Conservation (phyloP, 2,888 invertebrate species). For the Cerastis rubricosa region DNA sequence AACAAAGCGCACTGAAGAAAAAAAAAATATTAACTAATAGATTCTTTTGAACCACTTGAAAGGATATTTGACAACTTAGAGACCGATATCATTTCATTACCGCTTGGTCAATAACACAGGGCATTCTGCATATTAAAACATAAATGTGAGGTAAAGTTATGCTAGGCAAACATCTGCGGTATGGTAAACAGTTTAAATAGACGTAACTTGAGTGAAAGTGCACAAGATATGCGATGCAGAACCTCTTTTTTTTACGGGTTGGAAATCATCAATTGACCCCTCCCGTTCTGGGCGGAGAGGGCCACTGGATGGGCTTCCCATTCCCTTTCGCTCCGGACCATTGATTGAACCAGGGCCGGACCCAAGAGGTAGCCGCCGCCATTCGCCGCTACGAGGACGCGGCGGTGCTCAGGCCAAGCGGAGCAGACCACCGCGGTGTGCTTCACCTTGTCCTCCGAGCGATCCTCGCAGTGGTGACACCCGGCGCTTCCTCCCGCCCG, state of each 20-base stretch:
- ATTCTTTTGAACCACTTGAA: background rate
- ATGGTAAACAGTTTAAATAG: slow-evolving; percentile 45
- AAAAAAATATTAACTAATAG: background rate
- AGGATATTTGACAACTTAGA: background rate
- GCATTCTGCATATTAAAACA: background rate
- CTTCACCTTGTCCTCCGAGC: too few relatives aligned
- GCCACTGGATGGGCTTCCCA: too few relatives aligned
- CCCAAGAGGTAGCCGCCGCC: too few relatives aligned
- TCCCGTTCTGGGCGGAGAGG: too few relatives aligned
- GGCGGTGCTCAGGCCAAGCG: too few relatives aligned
- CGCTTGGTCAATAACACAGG: background rate
- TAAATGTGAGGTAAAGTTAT: slow-evolving; percentile 11
- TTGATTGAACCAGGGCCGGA: too few relatives aligned
- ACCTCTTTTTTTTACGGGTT: slow-evolving; percentile 17
- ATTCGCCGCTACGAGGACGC: too few relatives aligned
- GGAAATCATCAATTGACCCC: too few relatives aligned
- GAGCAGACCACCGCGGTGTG: too few relatives aligned
- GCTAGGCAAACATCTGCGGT: slow-evolving; percentile 14
- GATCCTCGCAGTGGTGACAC: too few relatives aligned
- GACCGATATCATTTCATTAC: background rate
- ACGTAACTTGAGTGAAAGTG: slow-evolving; percentile 64
- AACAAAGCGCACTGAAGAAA: slow-evolving; percentile 2
- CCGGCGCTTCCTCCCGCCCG: too few relatives aligned
- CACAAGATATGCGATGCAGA: slow-evolving; percentile 65
- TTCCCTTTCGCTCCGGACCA: too few relatives aligned